Evolutionary conservation across 2,797 vertebrate species (phyloP), one percentile per base, ranked within the genome.

Genomic region (Cyprinodon diabolis): DNA sequence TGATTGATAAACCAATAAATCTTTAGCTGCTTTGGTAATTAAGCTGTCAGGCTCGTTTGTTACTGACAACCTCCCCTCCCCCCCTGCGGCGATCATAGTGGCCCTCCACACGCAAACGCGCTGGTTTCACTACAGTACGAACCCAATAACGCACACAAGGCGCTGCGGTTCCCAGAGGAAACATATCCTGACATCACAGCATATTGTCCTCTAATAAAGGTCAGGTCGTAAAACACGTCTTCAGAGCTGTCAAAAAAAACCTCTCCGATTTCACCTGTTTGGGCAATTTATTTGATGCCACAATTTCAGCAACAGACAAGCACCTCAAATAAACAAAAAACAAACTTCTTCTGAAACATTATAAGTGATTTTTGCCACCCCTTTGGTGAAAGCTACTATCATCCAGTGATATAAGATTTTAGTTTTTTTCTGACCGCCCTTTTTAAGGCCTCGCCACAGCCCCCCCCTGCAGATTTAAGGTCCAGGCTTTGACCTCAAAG

Each of bases 1-100:
- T 96, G 95, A 98, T 96, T 97, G 96, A 97, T 97, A 97, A 97
- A 97, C 97, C 97, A 96, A 97, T 97, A 97, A 96, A 98, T 98
- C 97, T 96, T 97, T 97, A 96, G 96, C 94, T 93, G 94, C 94
- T 93, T 96, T 95, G 94, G 96, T 97, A 96, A 97, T 96, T 97
- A 97, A 97, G 94, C 95, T 96, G 96, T 97, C 96, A 97, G 94
- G 93, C 91, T 90, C 85, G 92, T 93, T 94, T 96, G 95, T 96
- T 96, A 94, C 93, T 90, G 94, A 92, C 90, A 86, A 94, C 93
- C 92, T 95, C 94, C 93, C 87, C 90, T 30, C 87, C 90, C 87
- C 90, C 93, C 91, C 92, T 80, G 71, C 77, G 79, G 90, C 87
- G 81, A 72, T 93, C 82, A 74, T 89, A 86, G 78, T 83, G 82